Evolutionary conservation across 2,113 vertebrate species (phyloP).

Genomic region (Muntiacus reevesi): DNA sequence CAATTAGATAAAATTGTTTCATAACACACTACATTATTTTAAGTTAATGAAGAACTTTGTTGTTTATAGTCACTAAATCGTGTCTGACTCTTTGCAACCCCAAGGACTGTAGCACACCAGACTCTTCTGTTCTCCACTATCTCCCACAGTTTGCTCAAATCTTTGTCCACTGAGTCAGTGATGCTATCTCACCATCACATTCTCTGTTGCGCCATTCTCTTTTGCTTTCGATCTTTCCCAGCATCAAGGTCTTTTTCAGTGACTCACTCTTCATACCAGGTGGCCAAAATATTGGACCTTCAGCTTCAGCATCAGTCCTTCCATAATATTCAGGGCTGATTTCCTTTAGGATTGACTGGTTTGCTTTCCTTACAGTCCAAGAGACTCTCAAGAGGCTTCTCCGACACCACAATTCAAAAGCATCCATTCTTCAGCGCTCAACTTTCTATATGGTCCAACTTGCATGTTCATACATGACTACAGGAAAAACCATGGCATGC

Average conservation of each 20-base stretch:
- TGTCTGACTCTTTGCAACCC: not conserved
- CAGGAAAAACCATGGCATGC: not conserved
- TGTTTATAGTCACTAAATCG: not conserved
- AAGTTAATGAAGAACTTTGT: not conserved
- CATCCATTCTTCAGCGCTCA: not conserved
- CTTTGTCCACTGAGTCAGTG: not conserved
- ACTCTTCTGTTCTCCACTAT: not conserved
- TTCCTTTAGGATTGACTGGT: not conserved
- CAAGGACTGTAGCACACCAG: not conserved
- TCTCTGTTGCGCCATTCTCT: not conserved
- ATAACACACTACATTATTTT: conserved; percentile 16
- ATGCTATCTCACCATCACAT: not conserved
- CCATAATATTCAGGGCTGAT: not conserved
- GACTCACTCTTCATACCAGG: not conserved
- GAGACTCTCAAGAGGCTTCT: not conserved
- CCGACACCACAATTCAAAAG: not conserved
- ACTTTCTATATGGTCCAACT: not conserved
- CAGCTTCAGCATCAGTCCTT: not conserved
- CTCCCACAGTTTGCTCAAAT: not conserved
- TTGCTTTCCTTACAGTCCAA: not conserved
- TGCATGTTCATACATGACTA: not conserved
- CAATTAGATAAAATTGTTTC: conserved; percentile 10
- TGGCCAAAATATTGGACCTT: not conserved
- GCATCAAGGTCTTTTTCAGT: not conserved
- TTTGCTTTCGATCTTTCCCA: not conserved